Evolutionary conservation across 2,888 invertebrate genomes (phyloP).

Genomic region (Megastigmus dorsalis): DNA sequence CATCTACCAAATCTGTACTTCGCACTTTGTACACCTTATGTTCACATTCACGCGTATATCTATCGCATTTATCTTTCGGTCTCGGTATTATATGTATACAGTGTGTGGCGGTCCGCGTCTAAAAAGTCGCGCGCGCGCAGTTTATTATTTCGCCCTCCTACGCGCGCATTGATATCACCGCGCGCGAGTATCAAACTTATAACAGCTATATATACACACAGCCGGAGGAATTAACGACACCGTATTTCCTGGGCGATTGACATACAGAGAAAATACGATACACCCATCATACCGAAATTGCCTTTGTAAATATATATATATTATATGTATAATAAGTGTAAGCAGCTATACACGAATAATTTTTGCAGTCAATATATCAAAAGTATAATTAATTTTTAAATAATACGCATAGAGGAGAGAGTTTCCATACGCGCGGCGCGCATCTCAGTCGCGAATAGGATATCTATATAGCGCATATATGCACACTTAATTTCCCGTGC

Average conservation of each 20-base stretch:
- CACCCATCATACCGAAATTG: not conserved
- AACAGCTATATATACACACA: slow-evolving; percentile 1
- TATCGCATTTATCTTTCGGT: not conserved
- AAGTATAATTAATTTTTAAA: slow-evolving; percentile 21
- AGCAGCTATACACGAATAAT: not conserved
- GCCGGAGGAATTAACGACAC: slow-evolving; percentile 1
- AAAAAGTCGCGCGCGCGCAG: not conserved
- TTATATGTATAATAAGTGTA: too few relatives aligned
- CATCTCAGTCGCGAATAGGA: too few relatives aligned
- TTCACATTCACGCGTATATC: too few relatives aligned
- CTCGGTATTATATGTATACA: too few relatives aligned
- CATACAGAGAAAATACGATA: slow-evolving; percentile 12
- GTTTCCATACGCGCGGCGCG: too few relatives aligned
- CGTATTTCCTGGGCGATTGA: slow-evolving; percentile 13
- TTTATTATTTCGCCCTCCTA: slow-evolving; percentile 22
- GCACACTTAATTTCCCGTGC: too few relatives aligned
- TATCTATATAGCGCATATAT: too few relatives aligned
- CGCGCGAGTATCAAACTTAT: slow-evolving; percentile 17
- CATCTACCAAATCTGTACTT: too few relatives aligned
- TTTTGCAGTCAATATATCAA: slow-evolving; percentile 22
- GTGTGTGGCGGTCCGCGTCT: not conserved
- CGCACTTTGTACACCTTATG: too few relatives aligned
- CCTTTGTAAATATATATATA: not conserved
- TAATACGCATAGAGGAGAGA: too few relatives aligned
- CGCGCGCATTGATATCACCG: slow-evolving; percentile 6